Evolutionary conservation across 2,113 vertebrate genomes (phyloP).

Genomic region (Muntiacus reevesi): DNA sequence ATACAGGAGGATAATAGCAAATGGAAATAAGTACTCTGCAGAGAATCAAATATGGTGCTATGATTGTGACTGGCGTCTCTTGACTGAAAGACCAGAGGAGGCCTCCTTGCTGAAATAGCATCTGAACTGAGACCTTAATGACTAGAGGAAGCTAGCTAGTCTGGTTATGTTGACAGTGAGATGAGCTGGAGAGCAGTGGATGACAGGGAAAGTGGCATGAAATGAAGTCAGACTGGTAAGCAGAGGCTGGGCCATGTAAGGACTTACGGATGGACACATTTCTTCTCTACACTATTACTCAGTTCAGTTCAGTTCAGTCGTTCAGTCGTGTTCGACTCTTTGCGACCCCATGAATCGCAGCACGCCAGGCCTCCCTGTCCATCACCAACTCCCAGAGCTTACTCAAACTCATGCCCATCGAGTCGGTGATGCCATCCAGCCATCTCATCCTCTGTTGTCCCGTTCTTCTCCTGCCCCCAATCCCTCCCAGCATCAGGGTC

Average conservation of each 20-base stretch:
- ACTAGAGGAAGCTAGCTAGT: background rate
- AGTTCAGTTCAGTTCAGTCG: too few species aligned
- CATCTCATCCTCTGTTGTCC: too few species aligned
- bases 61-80: background rate
- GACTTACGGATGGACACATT: background rate
- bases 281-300: background rate
- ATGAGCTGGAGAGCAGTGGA: background rate
- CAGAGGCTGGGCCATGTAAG: background rate
- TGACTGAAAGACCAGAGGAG: background rate
- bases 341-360: too few species aligned
- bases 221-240: background rate
- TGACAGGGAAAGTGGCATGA: background rate
- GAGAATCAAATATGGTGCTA: background rate
- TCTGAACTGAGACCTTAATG: background rate
- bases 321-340: too few species aligned
- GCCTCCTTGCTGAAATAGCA: background rate
- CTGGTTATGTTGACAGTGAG: background rate
- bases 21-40: background rate
- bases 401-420: too few species aligned
- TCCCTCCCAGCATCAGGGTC: too few species aligned
- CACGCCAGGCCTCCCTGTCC: too few species aligned
- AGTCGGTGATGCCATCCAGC: too few species aligned
- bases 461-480: too few species aligned
- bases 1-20: background rate
- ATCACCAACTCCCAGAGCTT: too few species aligned